These are phyloP conservation scores for Idris sp. DNA, from an alignment of 1,140 invertebrate species.

Conservation along the genomic window DNA sequence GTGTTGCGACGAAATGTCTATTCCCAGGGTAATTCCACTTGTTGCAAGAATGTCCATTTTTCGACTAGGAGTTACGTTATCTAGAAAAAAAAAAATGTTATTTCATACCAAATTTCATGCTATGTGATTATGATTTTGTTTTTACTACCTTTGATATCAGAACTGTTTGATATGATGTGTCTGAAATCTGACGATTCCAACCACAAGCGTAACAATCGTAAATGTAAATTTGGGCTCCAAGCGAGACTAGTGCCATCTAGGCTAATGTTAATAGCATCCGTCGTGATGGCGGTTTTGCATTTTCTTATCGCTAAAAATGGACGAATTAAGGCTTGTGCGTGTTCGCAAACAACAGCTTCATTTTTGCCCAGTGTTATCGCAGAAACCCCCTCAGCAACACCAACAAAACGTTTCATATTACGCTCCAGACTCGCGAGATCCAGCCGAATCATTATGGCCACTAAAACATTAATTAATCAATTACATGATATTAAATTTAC, in stretches of 20 bases:
- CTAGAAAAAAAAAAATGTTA: neutral
- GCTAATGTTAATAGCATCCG: constrained; percentile 69
- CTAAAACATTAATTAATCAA: constrained; percentile 67
- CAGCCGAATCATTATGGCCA: constrained; percentile 80
- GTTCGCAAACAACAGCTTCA: constrained; percentile 72
- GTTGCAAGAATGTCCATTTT: constrained; percentile 72
- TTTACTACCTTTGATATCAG: constrained; percentile 28
- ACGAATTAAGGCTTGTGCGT: constrained; percentile 70
- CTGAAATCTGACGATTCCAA: constrained; percentile 72
- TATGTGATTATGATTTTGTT: too few species aligned
- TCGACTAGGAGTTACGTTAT: constrained; percentile 48
- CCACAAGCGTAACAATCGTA: constrained; percentile 74
- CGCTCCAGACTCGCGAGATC: constrained; percentile 79
- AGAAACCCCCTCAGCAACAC: constrained; percentile 72
- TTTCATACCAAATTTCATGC: too few species aligned
- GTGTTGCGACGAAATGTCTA: constrained; percentile 74
- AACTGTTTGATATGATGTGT: constrained; percentile 42
- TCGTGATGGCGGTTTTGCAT: constrained; percentile 72
- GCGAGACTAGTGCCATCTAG: constrained; percentile 70
- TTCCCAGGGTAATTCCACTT: constrained; percentile 69
- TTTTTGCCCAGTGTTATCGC: constrained; percentile 73
- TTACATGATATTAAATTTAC: constrained; percentile 1
- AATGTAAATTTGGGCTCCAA: constrained; percentile 77
- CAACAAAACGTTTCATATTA: constrained; percentile 70
- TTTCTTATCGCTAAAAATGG: constrained; percentile 75